These are phyloP conservation scores for Cabera pusaria DNA, from an alignment of 2,888 invertebrate species.

Conservation along the genomic window DNA sequence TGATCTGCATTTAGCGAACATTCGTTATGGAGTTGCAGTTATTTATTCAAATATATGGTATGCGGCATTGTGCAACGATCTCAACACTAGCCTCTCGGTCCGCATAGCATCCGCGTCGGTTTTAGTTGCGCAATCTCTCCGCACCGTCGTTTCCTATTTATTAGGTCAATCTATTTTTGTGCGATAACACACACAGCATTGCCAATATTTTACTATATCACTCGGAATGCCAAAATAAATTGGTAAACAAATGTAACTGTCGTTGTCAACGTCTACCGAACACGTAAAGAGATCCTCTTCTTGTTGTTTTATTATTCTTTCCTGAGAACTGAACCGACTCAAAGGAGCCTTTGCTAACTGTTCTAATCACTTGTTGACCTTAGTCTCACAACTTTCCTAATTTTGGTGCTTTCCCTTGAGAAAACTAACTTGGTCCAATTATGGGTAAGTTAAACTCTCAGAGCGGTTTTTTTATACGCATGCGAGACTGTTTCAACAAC, in stretches of 20 bases:
- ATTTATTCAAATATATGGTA: conserved; percentile 39
- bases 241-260: conserved; percentile 12
- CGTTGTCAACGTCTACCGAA: too few relatives aligned
- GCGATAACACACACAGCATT: conserved; percentile 52
- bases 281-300: too few relatives aligned
- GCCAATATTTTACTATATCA: conserved; percentile 56
- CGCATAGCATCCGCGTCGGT: conserved; percentile 52
- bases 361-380: too few relatives aligned
- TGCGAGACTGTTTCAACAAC: too few relatives aligned
- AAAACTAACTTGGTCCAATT: too few relatives aligned
- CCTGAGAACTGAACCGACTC: too few relatives aligned
- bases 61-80: conserved; percentile 56
- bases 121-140: conserved; percentile 57
- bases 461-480: too few relatives aligned
- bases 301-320: too few relatives aligned
- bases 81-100: conserved; percentile 25
- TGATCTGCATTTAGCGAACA: conserved; percentile 11
- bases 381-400: too few relatives aligned
- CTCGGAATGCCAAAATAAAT: conserved; percentile 34
- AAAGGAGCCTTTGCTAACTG: too few relatives aligned
- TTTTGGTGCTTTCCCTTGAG: too few relatives aligned
- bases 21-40: conserved; percentile 19
- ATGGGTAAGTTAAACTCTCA: too few relatives aligned
- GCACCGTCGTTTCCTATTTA: conserved; percentile 63
- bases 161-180: conserved; percentile 73